Percentiles rank a stretch among this genome's conserved stretches.
phyloP scores from a whole-genome alignment of 1,140 invertebrate species.

The Nylanderia fulva region DNA sequence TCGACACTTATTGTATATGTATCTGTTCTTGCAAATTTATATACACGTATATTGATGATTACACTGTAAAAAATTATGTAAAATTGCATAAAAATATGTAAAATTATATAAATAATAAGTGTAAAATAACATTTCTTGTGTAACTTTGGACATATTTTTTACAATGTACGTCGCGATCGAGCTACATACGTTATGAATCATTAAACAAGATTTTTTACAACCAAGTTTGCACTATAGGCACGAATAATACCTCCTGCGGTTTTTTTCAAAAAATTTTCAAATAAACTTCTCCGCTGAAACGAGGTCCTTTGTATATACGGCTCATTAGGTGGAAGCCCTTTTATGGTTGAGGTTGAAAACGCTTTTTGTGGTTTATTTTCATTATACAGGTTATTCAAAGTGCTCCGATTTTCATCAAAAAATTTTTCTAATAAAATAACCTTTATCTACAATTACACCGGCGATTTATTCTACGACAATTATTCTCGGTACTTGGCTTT shows the following conservation, averaged over 20 bases:
- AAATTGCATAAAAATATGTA: too few relatives aligned
- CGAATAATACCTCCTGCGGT: slow-evolving; percentile 12
- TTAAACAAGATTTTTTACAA: background rate
- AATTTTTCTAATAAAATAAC: slow-evolving; percentile 37
- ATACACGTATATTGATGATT: slow-evolving; percentile 30
- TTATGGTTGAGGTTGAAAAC: slow-evolving; percentile 5
- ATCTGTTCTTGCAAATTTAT: background rate
- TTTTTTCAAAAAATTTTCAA: slow-evolving; percentile 42
- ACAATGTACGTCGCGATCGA: background rate
- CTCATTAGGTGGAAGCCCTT: slow-evolving; percentile 38
- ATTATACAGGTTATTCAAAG: slow-evolving; percentile 49
- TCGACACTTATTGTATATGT: background rate
- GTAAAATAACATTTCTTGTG: too few relatives aligned
- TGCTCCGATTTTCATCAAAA: slow-evolving; percentile 18
- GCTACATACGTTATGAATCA: background rate
- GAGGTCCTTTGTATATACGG: slow-evolving; percentile 45
- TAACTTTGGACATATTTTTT: too few relatives aligned
- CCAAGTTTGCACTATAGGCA: background rate
- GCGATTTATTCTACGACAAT: slow-evolving; percentile 5
- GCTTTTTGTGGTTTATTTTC: background rate
- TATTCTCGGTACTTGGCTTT: slow-evolving; percentile 1
- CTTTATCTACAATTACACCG: slow-evolving; percentile 48
- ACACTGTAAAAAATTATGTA: too few relatives aligned
- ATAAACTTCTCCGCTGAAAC: slow-evolving; percentile 34
- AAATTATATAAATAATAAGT: too few relatives aligned